Evolutionary conservation across 1,140 invertebrate genomes (phyloP), one percentile per base, ranked within the genome.

Genomic region (Sweltsa coloradensis): DNA sequence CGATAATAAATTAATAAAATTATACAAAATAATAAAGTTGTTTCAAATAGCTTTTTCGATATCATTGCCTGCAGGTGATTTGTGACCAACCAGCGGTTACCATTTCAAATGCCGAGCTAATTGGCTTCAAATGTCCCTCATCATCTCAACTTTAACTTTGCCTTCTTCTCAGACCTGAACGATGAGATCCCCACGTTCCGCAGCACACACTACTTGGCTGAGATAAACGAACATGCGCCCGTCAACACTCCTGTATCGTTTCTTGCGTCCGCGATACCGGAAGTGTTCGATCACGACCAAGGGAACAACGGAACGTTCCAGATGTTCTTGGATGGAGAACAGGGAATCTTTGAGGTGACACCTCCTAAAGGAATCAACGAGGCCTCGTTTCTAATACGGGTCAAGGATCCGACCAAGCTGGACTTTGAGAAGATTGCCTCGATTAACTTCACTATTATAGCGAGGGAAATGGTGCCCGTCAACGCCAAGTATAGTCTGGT

Each of bases 101-200:
- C n/a, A n/a, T n/a, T n/a, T n/a, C n/a, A n/a, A n/a, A n/a, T n/a
- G n/a, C n/a, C n/a, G n/a, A n/a, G n/a, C n/a, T n/a, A n/a, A n/a
- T n/a, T n/a, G n/a, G n/a, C n/a, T n/a, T n/a, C n/a, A n/a, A n/a
- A n/a, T n/a, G n/a, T n/a, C n/a, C n/a, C n/a, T n/a, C n/a, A n/a
- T n/a, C n/a, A n/a, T n/a, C n/a, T n/a, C n/a, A n/a, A n/a, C n/a
- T n/a, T n/a, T n/a, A n/a, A n/a, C n/a, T n/a, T n/a, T n/a, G n/a
- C n/a, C n/a, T n/a, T n/a, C n/a, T n/a, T n/a, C n/a, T n/a, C n/a
- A 21, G 93, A 97, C 68, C 81, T 95, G 1, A 96, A 97, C 62
- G 93, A 97, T 68, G 90, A 96, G 68, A 82, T 76, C 2, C 92
- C 93, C 5, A 78, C 69, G 29, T 97, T 97, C 61, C 72, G 79